Conservation (phyloP, 2,797 vertebrate genomes). For the Typhlichthys subterraneus region DNA sequence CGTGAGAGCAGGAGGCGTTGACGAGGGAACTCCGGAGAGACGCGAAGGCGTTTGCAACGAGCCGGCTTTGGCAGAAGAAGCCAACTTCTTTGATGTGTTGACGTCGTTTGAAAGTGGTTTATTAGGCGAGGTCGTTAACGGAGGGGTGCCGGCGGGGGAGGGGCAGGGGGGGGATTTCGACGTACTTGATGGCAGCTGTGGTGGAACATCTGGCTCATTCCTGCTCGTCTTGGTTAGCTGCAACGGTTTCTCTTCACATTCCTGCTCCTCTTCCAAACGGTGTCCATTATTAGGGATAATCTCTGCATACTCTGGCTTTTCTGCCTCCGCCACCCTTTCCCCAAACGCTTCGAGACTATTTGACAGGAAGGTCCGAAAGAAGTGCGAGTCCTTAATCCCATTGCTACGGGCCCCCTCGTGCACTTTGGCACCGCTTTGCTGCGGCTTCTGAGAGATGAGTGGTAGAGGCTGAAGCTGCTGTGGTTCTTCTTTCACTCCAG, state of each 20-base stretch:
- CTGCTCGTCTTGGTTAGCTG: constrained; percentile 66
- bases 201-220: constrained; percentile 53
- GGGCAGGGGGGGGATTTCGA: constrained; percentile 54
- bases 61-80: constrained; percentile 53
- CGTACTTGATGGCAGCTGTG: constrained; percentile 31
- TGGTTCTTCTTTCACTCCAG: constrained; percentile 58
- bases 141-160: constrained; percentile 63
- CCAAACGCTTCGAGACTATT: constrained; percentile 77
- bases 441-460: constrained; percentile 65
- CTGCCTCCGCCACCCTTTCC: constrained; percentile 55
- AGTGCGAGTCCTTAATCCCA: constrained; percentile 66
- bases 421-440: constrained; percentile 46
- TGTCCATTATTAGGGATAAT: constrained; percentile 65
- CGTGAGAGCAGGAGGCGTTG: constrained; percentile 71
- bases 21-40: constrained; percentile 57
- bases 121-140: constrained; percentile 56
- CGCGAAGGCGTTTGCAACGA: constrained; percentile 47
- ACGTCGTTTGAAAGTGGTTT: constrained; percentile 64
- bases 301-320: constrained; percentile 43
- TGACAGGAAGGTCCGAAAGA: constrained; percentile 79
- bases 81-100: constrained; percentile 65
- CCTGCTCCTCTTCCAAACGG: constrained; percentile 62
- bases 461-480: constrained; percentile 73
- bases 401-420: constrained; percentile 55
- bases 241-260: constrained; percentile 68